Evolutionary conservation across 2,888 invertebrate species (phyloP).

Genomic region (Pristionchus arcanus): DNA sequence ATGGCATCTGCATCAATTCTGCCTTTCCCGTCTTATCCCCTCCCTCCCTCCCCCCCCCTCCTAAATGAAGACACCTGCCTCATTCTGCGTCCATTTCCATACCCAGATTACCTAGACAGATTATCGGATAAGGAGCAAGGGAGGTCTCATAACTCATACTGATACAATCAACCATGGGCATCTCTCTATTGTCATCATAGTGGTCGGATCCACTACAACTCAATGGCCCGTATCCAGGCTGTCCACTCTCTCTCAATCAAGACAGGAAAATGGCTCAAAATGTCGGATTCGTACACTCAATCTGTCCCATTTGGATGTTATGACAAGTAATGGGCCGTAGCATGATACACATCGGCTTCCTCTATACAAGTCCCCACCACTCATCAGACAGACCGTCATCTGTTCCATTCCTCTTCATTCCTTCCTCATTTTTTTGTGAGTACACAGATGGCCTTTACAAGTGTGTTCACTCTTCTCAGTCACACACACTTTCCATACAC

Average conservation of each 20-base stretch:
- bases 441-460: background rate
- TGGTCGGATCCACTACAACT: background rate
- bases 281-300: constrained; percentile 36
- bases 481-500: constrained; percentile 13
- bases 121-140: background rate
- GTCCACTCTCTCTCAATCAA: background rate
- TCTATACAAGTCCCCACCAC: background rate
- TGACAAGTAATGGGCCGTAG: background rate
- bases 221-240: background rate
- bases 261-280: background rate
- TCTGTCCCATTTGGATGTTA: background rate
- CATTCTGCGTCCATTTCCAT: background rate
- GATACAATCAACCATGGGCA: background rate
- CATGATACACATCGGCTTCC: background rate
- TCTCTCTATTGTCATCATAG: background rate
- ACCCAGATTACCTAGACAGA: constrained; percentile 34
- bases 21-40: constrained; percentile 13
- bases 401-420: background rate
- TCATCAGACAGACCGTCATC: background rate
- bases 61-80: constrained; percentile 42
- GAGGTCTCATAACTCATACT: constrained; percentile 2
- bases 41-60: background rate
- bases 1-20: constrained; percentile 33
- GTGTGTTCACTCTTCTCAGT: constrained; percentile 11
- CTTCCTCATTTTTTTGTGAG: background rate